Percentiles rank a stretch among this genome's conserved stretches.
phyloP scores from a whole-genome alignment of 2,113 vertebrate species.

The Brachyhypopomus occidentalis region DNA sequence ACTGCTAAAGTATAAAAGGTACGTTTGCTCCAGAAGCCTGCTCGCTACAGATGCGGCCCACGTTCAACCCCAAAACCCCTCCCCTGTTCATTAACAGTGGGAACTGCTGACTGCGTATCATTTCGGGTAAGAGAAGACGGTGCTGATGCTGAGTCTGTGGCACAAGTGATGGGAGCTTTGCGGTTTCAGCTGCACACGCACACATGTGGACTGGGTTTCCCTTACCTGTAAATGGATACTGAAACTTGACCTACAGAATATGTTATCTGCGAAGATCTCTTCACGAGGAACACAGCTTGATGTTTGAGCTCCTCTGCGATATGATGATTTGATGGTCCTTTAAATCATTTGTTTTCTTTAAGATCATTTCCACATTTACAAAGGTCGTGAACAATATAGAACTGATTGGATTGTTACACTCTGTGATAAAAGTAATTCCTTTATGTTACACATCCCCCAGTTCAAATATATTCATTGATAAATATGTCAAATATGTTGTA shows the following conservation, averaged over 20 bases:
- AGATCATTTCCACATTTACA: background rate
- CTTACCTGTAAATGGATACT: conserved; percentile 26
- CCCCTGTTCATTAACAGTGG: conserved; percentile 7
- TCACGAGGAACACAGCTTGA: background rate
- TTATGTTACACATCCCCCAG: too few species aligned
- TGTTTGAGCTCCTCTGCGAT: background rate
- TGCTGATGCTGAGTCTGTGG: conserved; percentile 1
- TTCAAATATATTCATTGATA: too few species aligned
- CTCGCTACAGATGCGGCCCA: conserved; percentile 35
- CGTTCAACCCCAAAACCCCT: conserved; percentile 51
- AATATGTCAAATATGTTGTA: too few species aligned
- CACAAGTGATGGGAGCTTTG: background rate
- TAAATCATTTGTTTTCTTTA: background rate
- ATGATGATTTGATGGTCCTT: background rate
- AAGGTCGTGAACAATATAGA: background rate
- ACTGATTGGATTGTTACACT: background rate
- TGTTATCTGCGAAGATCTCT: background rate
- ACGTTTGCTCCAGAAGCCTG: conserved; percentile 33
- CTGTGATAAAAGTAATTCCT: too few species aligned
- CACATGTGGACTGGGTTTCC: conserved; percentile 15
- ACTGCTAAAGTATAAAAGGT: conserved; percentile 7
- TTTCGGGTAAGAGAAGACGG: conserved; percentile 54
- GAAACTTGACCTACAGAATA: background rate
- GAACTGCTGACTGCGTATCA: conserved; percentile 12
- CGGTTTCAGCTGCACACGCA: background rate